Evolutionary conservation across 1,140 invertebrate genomes (phyloP), one percentile per base, ranked within the genome.

Genomic region (Galleria mellonella): DNA sequence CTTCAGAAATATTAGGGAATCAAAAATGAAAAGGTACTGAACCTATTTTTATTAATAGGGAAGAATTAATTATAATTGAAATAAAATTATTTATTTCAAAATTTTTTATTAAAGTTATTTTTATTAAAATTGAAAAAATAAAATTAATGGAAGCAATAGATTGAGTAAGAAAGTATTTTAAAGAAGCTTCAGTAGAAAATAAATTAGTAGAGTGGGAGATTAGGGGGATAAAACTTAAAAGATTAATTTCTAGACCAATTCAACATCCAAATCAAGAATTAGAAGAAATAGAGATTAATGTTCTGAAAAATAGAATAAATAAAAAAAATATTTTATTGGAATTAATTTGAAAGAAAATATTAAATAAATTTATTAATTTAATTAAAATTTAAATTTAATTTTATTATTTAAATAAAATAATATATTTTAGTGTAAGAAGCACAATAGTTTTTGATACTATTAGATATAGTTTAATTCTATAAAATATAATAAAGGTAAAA

Each of bases 181-280:
- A 58, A 29, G 77, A 65, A 32, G 77, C 55, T 85, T 88, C 83
- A 9, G 74, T 54, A 9, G 68, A 55, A 55, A 72, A 62, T 47
- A 76, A 61, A 66, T 87, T 87, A 53, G 83, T 87, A 35, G 43
- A 49, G 9, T 53, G 72, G 48, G 65, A 78, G 63, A 88, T 72
- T 54, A 88, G 44, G 33, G 84, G 84, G 31, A 87, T 88, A 81
- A 88, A 83, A 47, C 69, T 76, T 45, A 89, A 56, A 48, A 89
- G 60, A 77, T 88, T 88, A 79, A 88, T 88, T 87, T 89, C 85
- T 78, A 88, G 69, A n/a, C 84, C 83, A 76, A 88, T 86, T 85
- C 81, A 88, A 72, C 79, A 78, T 50, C 72, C 62, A 54, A 88
- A 55, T 70, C 83, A 88, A 33, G 83, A 88, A 58, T 85, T 79